These are phyloP conservation scores for Drosophila flavopinicola DNA, from an alignment of 2,888 invertebrate genomes.

Conservation along the genomic window DNA sequence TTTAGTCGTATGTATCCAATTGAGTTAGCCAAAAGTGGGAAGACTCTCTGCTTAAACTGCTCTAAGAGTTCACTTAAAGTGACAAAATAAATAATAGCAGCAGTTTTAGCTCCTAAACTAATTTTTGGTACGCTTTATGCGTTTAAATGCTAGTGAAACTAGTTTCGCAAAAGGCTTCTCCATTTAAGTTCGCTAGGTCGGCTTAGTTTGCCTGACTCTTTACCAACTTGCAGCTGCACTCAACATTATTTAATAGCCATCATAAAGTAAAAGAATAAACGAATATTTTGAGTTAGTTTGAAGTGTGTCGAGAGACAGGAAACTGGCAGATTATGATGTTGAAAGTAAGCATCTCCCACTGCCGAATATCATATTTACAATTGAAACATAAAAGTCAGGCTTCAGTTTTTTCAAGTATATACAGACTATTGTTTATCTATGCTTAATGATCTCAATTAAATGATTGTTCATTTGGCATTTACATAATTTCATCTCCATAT, in stretches of 20 bases:
- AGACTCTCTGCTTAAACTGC: neutral
- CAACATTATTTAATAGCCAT: slow-evolving; percentile 1
- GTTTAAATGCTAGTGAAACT: slow-evolving; percentile 19
- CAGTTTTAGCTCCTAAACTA: neutral
- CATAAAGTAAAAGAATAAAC: too few relatives aligned
- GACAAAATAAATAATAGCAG: neutral
- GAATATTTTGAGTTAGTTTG: too few relatives aligned
- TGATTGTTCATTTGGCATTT: too few relatives aligned
- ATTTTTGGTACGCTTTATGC: neutral
- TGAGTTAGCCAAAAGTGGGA: neutral
- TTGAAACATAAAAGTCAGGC: too few relatives aligned
- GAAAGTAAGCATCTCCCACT: too few relatives aligned
- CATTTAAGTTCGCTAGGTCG: slow-evolving; percentile 54
- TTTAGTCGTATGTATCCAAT: neutral
- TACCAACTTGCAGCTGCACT: slow-evolving; percentile 8
- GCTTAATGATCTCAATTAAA: too few relatives aligned
- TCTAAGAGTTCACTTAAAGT: neutral
- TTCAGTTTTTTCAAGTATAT: too few relatives aligned
- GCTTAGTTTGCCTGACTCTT: slow-evolving; percentile 29
- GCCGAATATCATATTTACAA: too few relatives aligned
- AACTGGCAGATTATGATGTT: too few relatives aligned
- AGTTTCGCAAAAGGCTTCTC: slow-evolving; percentile 3
- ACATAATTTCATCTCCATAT: too few relatives aligned
- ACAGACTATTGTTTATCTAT: too few relatives aligned
- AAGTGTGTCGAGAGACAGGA: too few relatives aligned